phyloP scores from a whole-genome alignment of 2,888 invertebrate genomes.

The Dinocampus coccinellae region DNA sequence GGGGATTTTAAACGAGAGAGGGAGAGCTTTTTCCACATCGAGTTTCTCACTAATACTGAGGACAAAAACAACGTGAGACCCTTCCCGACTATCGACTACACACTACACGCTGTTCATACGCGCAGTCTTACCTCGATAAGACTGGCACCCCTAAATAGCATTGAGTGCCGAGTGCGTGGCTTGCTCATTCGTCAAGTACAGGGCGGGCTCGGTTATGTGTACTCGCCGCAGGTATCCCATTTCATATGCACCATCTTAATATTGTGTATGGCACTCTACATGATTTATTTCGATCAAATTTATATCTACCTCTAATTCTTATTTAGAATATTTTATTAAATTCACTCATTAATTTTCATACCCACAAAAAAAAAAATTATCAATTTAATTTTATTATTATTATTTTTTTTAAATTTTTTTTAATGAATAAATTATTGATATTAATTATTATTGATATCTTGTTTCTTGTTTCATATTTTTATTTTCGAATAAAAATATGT shows the following conservation, averaged over 20 bases:
- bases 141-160: conserved; percentile 29
- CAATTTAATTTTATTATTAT: too few species aligned
- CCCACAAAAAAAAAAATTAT: too few species aligned
- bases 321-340: too few species aligned
- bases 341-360: too few species aligned
- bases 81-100: conserved; percentile 30
- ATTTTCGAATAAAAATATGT: too few species aligned
- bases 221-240: conserved; percentile 30
- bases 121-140: conserved; percentile 20
- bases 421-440: too few species aligned
- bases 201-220: conserved; percentile 14
- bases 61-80: too few species aligned
- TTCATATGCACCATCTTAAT: background rate
- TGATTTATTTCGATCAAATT: background rate
- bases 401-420: too few species aligned
- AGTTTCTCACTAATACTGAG: conserved; percentile 16
- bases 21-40: conserved; percentile 13
- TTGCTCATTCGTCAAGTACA: conserved; percentile 34
- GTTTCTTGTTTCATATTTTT: too few species aligned
- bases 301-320: too few species aligned
- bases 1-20: background rate
- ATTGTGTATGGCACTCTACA: background rate
- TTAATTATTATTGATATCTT: too few species aligned
- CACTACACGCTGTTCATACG: conserved; percentile 7
- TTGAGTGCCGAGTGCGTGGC: conserved; percentile 22